Evolutionary conservation across 2,113 vertebrate genomes (phyloP).

Genomic region (Takifugu flavidus): DNA sequence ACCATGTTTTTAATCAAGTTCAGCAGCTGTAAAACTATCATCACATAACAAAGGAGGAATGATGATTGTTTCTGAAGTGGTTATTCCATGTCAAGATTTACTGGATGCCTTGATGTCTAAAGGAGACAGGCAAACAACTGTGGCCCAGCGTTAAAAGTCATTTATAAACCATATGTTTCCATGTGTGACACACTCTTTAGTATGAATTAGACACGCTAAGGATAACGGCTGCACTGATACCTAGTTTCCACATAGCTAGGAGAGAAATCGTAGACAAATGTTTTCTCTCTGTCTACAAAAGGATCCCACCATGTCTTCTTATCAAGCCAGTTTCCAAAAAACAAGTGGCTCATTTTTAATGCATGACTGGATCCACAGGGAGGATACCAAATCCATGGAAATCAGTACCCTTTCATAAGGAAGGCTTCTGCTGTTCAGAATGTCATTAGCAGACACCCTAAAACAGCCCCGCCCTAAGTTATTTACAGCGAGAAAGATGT

Average conservation of each 20-base stretch:
- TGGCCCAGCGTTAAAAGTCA: constrained; percentile 16
- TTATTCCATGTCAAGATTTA: neutral
- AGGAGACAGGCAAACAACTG: constrained; percentile 27
- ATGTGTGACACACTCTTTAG: constrained; percentile 15
- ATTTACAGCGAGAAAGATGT: constrained; percentile 28
- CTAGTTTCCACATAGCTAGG: constrained; percentile 4
- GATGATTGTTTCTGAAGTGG: constrained; percentile 11
- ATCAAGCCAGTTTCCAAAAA: constrained; percentile 19
- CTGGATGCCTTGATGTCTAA: neutral
- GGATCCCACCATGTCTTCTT: constrained; percentile 28
- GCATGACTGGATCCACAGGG: neutral
- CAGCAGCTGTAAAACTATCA: neutral
- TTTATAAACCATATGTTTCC: constrained; percentile 30
- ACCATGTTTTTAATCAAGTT: neutral
- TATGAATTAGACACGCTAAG: constrained; percentile 30
- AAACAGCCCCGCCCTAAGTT: neutral
- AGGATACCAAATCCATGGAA: constrained; percentile 3
- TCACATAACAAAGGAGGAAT: neutral
- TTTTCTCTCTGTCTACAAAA: constrained; percentile 20
- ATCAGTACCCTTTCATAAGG: neutral
- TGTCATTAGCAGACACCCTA: constrained; percentile 13
- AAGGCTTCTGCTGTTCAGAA: neutral
- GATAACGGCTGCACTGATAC: constrained; percentile 21
- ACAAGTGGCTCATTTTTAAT: constrained; percentile 44
- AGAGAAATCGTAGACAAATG: constrained; percentile 15